Base-by-base conservation (phyloP, 2,888 invertebrate species). In the Amaurobius ferox region DNA sequence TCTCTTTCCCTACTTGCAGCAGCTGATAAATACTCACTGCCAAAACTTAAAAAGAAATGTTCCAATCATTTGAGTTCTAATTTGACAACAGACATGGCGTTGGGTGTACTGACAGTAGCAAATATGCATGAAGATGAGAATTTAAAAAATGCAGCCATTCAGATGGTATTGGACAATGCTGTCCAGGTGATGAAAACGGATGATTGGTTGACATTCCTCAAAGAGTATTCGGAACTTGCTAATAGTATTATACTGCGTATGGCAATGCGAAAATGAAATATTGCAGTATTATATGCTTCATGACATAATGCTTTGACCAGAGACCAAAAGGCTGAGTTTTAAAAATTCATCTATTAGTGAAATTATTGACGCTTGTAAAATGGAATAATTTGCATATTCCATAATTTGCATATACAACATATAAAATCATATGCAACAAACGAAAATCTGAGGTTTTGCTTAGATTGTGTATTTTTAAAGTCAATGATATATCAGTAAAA, bases 151-250 rank as follows among this genome's bases (percentile, higher is more conserved):
- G 83, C 83, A n/a, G 77, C 83, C 0, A 55, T 77, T 9, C 35
- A 70, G 19, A 44, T 32, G 19, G 61, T 83, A 19, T 70, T 77
- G 29, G 64, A 61, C n/a, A 83, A 83, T 48, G 83, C 83, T 0
- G 26, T 83, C 1, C 35, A 77, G 16, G 71, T 83, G 6, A 66
- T 83, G 77, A 83, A 66, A 66, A 70, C 77, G 28, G 55, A 70
- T 0, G 83, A 83, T 23, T 83, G 83, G 83, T 67, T 83, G 2
- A n/a, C 48, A 9, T 83, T 83, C 66, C 62, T 83, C 9, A 77
- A 64, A n/a, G 77, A 77, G 16, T 77, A 83, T 23, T 39, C 83
- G 6, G 77, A 77, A 39, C 28, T 83, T 19, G 83, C 83, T 0
- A 83, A 83, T n/a, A 66, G 64, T 64, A 55, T 83, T 11, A 77